Conservation (phyloP, 2,888 invertebrate genomes). For the Heliconius erato region DNA sequence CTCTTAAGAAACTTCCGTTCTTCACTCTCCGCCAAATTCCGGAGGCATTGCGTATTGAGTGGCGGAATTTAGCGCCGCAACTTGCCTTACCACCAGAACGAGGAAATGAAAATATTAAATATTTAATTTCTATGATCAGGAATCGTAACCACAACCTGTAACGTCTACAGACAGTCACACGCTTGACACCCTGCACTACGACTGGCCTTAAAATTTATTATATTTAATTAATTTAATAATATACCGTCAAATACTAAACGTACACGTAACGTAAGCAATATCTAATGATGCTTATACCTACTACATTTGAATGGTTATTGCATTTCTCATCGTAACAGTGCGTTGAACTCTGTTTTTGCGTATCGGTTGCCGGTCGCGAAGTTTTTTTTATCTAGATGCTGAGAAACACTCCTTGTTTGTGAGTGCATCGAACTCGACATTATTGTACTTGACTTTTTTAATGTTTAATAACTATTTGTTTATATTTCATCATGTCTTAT, state of each 20-base stretch:
- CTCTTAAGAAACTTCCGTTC: too few species aligned
- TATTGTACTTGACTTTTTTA: conserved; percentile 22
- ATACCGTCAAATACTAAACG: not conserved
- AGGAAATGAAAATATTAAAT: too few species aligned
- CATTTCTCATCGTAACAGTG: conserved; percentile 59
- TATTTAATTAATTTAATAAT: not conserved
- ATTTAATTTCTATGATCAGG: too few species aligned
- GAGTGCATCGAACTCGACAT: conserved; percentile 48
- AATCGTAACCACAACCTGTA: too few species aligned
- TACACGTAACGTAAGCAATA: not conserved
- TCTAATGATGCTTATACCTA: conserved; percentile 10
- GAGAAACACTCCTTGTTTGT: conserved; percentile 36
- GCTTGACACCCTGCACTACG: too few species aligned
- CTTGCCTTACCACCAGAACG: too few species aligned
- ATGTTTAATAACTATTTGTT: conserved; percentile 10
- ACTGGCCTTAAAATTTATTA: not conserved
- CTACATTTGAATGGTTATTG: conserved; percentile 22
- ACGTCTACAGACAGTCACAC: too few species aligned
- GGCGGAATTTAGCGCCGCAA: too few species aligned
- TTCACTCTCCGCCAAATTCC: too few species aligned
- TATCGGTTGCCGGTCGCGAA: conserved; percentile 65
- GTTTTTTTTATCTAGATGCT: conserved; percentile 48
- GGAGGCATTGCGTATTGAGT: too few species aligned
- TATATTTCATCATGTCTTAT: not conserved
- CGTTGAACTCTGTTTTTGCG: conserved; percentile 77